Conservation (phyloP, 1,140 invertebrate species). For the Drosophila sechellia region DNA sequence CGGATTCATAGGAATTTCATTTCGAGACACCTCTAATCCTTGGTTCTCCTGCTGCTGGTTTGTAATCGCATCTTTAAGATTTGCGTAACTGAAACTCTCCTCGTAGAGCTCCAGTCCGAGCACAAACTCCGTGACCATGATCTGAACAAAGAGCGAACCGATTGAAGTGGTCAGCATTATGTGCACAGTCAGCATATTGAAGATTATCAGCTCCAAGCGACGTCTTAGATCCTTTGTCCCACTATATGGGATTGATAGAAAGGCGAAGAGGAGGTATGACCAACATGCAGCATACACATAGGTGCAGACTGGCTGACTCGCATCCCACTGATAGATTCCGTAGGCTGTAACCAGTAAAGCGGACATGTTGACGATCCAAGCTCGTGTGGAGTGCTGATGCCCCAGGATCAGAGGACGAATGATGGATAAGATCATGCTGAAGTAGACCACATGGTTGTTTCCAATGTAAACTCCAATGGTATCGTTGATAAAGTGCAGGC, state of each 20-base stretch:
- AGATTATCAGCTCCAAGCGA: slow-evolving; percentile 85
- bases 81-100: background rate
- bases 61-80: background rate
- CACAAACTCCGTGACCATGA: slow-evolving; percentile 81
- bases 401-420: slow-evolving; percentile 51
- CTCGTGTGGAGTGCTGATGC: slow-evolving; percentile 16
- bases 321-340: slow-evolving; percentile 41
- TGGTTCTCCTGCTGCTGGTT: too few species aligned
- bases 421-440: slow-evolving; percentile 54
- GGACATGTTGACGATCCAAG: slow-evolving; percentile 46
- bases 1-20: background rate
- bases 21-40: background rate
- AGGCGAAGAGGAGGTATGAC: slow-evolving; percentile 66
- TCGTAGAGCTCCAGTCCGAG: slow-evolving; percentile 39
- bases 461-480: slow-evolving; percentile 10
- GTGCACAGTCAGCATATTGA: slow-evolving; percentile 85
- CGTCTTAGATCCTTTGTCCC: slow-evolving; percentile 72
- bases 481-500: slow-evolving; percentile 37
- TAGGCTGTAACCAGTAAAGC: slow-evolving; percentile 34
- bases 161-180: slow-evolving; percentile 87
- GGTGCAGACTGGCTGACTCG: slow-evolving; percentile 76
- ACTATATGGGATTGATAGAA: slow-evolving; percentile 70
- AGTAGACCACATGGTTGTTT: slow-evolving; percentile 85
- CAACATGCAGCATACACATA: slow-evolving; percentile 86
- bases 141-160: slow-evolving; percentile 87